A percentile compares a stretch with the other conserved stretches of the same genome.
Conservation (phyloP, 2,797 vertebrate species). For the Cyclopterus lumpus region DNA sequence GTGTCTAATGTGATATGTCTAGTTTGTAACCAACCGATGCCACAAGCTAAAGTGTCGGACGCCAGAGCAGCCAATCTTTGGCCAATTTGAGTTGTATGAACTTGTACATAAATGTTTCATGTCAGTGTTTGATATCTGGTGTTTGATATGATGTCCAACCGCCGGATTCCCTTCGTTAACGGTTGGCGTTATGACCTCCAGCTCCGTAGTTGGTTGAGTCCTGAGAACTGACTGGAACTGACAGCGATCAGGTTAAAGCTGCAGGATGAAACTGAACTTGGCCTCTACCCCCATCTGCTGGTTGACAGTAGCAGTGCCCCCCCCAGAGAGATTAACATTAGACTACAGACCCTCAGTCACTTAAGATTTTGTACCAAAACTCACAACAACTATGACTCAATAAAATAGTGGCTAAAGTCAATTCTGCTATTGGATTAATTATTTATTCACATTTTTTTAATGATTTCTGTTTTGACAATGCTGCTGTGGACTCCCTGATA, state of each 20-base stretch:
- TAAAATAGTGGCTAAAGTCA: not conserved
- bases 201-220: not conserved
- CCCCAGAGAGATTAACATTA: not conserved
- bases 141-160: conserved; percentile 21
- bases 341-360: conserved; percentile 20
- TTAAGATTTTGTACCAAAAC: not conserved
- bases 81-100: conserved; percentile 33
- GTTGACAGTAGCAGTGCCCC: conserved; percentile 32
- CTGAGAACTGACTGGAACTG: too few species aligned
- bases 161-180: not conserved
- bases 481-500: not conserved
- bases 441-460: not conserved
- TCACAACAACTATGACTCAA: fast-evolving
- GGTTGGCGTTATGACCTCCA: not conserved
- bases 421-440: not conserved
- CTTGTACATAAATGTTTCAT: conserved; percentile 46
- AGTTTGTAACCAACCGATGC: conserved; percentile 42
- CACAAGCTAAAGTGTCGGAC: conserved; percentile 20
- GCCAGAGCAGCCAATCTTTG: conserved; percentile 15
- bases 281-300: conserved; percentile 67
- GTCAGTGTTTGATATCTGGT: conserved; percentile 24
- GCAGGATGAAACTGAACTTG: not conserved
- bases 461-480: not conserved
- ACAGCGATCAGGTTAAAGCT: conserved; percentile 22
- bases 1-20: conserved; percentile 41